These are phyloP conservation scores for Drosophila bocqueti DNA, from an alignment of 1,140 invertebrate species.

Conservation along the genomic window DNA sequence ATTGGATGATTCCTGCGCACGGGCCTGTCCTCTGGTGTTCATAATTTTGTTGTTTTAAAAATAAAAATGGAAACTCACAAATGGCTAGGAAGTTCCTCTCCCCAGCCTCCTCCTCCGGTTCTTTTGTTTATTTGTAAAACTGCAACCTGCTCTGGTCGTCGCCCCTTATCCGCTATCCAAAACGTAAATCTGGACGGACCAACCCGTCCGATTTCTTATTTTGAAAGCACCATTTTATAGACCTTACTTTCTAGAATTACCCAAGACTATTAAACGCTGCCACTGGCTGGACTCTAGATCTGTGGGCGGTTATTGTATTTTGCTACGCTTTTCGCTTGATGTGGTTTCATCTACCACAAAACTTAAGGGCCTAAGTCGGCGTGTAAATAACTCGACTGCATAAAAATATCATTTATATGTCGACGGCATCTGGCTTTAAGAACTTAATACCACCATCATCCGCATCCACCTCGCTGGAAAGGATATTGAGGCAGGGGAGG, in stretches of 20 bases:
- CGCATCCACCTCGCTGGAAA: slow-evolving; percentile 33
- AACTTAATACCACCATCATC: slow-evolving; percentile 38
- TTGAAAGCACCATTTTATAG: slow-evolving; percentile 63
- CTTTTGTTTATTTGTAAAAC: slow-evolving; percentile 70
- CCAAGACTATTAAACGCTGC: slow-evolving; percentile 65
- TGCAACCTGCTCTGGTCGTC: slow-evolving; percentile 63
- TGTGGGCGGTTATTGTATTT: slow-evolving; percentile 74
- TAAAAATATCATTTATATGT: slow-evolving; percentile 55
- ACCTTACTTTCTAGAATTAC: slow-evolving; percentile 66
- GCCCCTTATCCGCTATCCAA: slow-evolving; percentile 5
- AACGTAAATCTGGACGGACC: slow-evolving; percentile 51
- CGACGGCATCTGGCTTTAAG: slow-evolving; percentile 46
- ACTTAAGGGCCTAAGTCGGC: slow-evolving; percentile 43
- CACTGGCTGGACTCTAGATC: slow-evolving; percentile 32
- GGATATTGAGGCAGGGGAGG: slow-evolving; percentile 44
- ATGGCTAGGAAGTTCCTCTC: slow-evolving; percentile 45
- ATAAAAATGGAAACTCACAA: slow-evolving; percentile 53
- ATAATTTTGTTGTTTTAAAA: slow-evolving; percentile 62
- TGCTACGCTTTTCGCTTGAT: slow-evolving; percentile 43
- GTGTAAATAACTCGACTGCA: slow-evolving; percentile 32
- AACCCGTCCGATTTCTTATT: slow-evolving; percentile 44
- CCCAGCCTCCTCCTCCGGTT: slow-evolving; percentile 6
- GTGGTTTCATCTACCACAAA: slow-evolving; percentile 53
- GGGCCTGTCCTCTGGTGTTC: too few relatives aligned
- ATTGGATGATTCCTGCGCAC: too few relatives aligned